phyloP scores from a whole-genome alignment of 2,888 invertebrate genomes.

The Pecten maximus region DNA sequence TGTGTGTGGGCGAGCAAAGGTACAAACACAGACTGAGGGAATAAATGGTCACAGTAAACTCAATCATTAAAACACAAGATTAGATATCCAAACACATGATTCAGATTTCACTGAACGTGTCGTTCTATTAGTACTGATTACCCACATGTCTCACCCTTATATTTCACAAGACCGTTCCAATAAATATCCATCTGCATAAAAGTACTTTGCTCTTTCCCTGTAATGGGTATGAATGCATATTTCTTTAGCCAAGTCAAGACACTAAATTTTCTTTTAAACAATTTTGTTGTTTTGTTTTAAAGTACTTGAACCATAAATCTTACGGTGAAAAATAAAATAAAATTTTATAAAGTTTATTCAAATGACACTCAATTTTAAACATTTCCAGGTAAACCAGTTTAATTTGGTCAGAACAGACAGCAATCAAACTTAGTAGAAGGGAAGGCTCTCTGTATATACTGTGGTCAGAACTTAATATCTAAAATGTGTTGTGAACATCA shows the following conservation, averaged over 20 bases:
- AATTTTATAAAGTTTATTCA: not conserved
- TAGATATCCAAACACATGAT: not conserved
- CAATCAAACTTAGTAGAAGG: too few relatives aligned
- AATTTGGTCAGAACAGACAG: too few relatives aligned
- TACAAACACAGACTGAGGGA: not conserved
- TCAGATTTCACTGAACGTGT: not conserved
- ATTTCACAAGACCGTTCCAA: not conserved
- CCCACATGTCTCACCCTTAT: not conserved
- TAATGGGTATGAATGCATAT: constrained; percentile 2
- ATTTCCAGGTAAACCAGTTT: too few relatives aligned
- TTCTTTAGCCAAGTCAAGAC: not conserved
- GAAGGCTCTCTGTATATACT: too few relatives aligned
- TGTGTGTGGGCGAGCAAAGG: not conserved
- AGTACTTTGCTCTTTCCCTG: constrained; percentile 10
- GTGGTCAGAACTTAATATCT: too few relatives aligned
- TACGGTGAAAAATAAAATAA: not conserved
- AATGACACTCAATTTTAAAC: not conserved
- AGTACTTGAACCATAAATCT: not conserved
- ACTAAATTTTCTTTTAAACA: not conserved
- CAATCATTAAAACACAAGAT: not conserved
- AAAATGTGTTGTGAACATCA: too few relatives aligned
- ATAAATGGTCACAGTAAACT: not conserved
- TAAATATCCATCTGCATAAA: constrained; percentile 12
- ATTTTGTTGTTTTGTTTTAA: not conserved
- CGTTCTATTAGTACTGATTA: not conserved